Evolutionary conservation across 2,888 invertebrate genomes (phyloP).

Genomic region (Tupiocoris notatus): DNA sequence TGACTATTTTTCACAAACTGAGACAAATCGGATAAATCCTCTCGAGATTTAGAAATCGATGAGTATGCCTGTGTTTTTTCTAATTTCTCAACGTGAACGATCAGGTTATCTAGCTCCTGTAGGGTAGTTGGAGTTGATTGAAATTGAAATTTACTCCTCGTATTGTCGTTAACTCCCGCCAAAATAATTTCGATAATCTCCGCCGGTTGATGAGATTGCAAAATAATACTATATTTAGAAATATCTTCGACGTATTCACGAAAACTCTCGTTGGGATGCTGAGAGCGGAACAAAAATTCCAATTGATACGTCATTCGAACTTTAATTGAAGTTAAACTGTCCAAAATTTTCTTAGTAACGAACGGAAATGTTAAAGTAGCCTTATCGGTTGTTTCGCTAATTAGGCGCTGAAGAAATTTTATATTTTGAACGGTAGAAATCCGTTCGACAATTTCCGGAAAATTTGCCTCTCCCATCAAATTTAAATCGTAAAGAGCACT

Average conservation of each 20-base stretch:
- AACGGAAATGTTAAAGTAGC: neutral
- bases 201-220: neutral
- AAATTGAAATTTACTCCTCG: slow-evolving; percentile 1
- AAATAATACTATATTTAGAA: neutral
- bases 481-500: slow-evolving; percentile 9
- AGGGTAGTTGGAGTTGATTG: slow-evolving; percentile 9
- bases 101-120: neutral
- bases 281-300: neutral
- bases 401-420: neutral
- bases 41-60: neutral
- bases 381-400: neutral
- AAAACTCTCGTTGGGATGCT: neutral
- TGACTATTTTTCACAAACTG: neutral
- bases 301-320: neutral
- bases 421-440: neutral
- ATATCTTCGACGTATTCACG: slow-evolving; percentile 10
- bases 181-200: slow-evolving; percentile 8
- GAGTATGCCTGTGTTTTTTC: slow-evolving; percentile 5
- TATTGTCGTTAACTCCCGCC: neutral
- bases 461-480: neutral
- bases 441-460: slow-evolving; percentile 6
- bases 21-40: neutral
- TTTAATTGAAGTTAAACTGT: neutral
- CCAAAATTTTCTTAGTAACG: slow-evolving; percentile 4
- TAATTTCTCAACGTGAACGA: slow-evolving; percentile 4